These are phyloP conservation scores for Carcina quercana DNA, from an alignment of 2,888 invertebrate species.

Conservation along the genomic window DNA sequence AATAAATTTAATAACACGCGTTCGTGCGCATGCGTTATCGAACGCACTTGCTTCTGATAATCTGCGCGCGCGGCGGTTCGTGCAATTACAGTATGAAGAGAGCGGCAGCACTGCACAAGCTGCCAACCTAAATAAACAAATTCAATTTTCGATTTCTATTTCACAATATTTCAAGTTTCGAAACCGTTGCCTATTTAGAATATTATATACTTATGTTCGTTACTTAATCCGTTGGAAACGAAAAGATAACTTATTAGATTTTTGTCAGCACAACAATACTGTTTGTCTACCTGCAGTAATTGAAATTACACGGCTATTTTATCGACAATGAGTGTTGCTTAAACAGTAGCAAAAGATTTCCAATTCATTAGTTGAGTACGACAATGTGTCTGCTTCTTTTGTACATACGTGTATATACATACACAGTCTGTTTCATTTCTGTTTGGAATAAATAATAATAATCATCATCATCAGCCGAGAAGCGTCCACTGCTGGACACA, in stretches of 20 bases:
- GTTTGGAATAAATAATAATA: too few species aligned
- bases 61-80: constrained; percentile 57
- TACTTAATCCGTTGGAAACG: constrained; percentile 57
- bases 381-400: too few species aligned
- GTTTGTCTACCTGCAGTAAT: constrained; percentile 34
- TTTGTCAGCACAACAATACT: constrained; percentile 33
- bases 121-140: constrained; percentile 22
- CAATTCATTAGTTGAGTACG: too few species aligned
- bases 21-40: constrained; percentile 72
- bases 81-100: constrained; percentile 50
- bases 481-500: too few species aligned
- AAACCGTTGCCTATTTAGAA: constrained; percentile 33
- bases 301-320: constrained; percentile 54
- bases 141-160: constrained; percentile 47
- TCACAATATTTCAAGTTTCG: constrained; percentile 38
- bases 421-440: too few species aligned
- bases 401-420: too few species aligned
- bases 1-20: constrained; percentile 73
- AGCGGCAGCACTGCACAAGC: constrained; percentile 17
- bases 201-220: constrained; percentile 28
- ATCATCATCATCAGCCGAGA: too few species aligned
- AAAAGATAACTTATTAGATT: constrained; percentile 34
- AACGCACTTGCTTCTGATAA: constrained; percentile 72
- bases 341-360: constrained; percentile 11
- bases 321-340: constrained; percentile 37